Evolutionary conservation across 2,797 vertebrate species (phyloP).

Genomic region (Acanthurus tractus): DNA sequence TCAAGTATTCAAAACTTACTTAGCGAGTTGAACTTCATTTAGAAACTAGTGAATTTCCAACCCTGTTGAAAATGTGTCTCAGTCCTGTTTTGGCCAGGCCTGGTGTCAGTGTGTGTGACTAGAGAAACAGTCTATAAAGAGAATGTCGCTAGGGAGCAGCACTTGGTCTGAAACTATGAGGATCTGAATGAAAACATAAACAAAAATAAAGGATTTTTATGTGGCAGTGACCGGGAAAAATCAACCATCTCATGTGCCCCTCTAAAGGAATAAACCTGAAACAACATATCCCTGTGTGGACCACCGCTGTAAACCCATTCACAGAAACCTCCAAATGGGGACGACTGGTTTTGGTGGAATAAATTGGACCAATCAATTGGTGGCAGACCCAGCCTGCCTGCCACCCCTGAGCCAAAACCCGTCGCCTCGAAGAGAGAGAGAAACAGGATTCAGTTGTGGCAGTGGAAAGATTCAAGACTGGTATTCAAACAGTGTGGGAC

Average conservation of each 20-base stretch:
- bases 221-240: constrained; percentile 47
- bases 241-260: constrained; percentile 48
- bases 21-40: constrained; percentile 59
- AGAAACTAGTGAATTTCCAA: constrained; percentile 51
- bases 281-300: constrained; percentile 59
- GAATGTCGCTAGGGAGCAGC: constrained; percentile 76
- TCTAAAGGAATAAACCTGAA: constrained; percentile 68
- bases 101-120: constrained; percentile 85
- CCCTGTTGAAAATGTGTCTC: constrained; percentile 58
- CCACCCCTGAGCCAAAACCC: constrained; percentile 37
- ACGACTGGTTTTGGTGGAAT: constrained; percentile 26
- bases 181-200: constrained; percentile 37
- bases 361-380: constrained; percentile 54
- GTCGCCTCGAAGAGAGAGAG: constrained; percentile 17
- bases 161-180: constrained; percentile 71
- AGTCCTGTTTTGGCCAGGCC: constrained; percentile 74
- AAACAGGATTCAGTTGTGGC: constrained; percentile 61
- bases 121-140: constrained; percentile 80
- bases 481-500: constrained; percentile 81
- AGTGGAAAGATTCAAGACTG: constrained; percentile 71
- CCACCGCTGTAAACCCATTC: constrained; percentile 58
- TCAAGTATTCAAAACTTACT: constrained; percentile 69
- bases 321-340: constrained; percentile 47
- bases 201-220: constrained; percentile 1
- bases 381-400: constrained; percentile 65